Base-by-base conservation (phyloP, 2,113 vertebrate genomes). In the Stigmatopora nigra region DNA sequence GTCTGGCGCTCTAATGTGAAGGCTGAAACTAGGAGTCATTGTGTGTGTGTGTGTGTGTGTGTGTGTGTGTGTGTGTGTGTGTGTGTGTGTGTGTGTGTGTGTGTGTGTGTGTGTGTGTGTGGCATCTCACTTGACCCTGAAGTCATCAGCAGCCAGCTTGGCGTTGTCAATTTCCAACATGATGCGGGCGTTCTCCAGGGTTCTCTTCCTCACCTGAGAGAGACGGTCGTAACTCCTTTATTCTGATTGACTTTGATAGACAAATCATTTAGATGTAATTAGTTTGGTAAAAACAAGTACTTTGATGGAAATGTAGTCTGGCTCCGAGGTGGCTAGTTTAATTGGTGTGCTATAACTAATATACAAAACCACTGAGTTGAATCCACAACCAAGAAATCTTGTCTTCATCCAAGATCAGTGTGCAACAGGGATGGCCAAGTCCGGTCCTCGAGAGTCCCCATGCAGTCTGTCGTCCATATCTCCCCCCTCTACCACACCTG, bases 111-210 rank as follows among this genome's bases (percentile, higher is more conserved):
- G 57, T n/a, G 57, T 59, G 3, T 68, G 73, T 71, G 74, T n/a
- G 70, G 83, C 74, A 71, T 89, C 92, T 91, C 77, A 93, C 92
- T 93, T 93, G 74, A 91, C 82, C 83, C 87, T 89, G 81, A 93
- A 92, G 84, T 93, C 92, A 46, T 93, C 91, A 7, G 90, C 90
- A 0, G 92, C 92, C 83, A 93, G 86, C 77, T 89, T 92, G 83
- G 91, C 91, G 7, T 92, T 93, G 75, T 93, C 92, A 19, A 93
- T 92, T 82, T 91, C 90, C 82, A 92, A 70, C 87, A 92, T 88
- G 74, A 93, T 85, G 1, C 87, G 88, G 2, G 91, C 90, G 1
- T 92, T 93, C 73, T 91, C 89, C 82, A 91, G 73, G 0, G 85
- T 90, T 71, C 84, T 88, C 79, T 89, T 89, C 63, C 89, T 87